Conservation (phyloP, 2,797 vertebrate species). For the Hydrolagus colliei region DNA sequence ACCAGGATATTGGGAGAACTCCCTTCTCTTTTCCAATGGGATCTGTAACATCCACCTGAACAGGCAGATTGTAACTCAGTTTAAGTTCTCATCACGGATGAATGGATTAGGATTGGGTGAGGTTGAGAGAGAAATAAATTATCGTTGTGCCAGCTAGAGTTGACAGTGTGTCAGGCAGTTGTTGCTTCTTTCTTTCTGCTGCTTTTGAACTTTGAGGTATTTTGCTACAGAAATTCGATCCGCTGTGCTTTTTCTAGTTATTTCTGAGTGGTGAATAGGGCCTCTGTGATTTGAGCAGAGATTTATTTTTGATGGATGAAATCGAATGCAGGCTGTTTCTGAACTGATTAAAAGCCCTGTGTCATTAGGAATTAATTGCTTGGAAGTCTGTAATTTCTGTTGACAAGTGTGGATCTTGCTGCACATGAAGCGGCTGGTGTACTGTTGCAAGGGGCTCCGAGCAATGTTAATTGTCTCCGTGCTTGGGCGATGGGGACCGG, state of each 20-base stretch:
- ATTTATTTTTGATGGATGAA: too few species aligned
- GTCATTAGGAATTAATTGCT: conserved; percentile 10
- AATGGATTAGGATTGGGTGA: too few species aligned
- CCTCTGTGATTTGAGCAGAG: conserved; percentile 17
- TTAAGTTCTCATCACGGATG: too few species aligned
- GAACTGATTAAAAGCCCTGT: neutral
- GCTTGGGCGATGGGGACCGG: too few species aligned
- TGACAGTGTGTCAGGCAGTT: neutral
- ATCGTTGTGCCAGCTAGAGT: neutral
- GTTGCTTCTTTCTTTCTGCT: neutral
- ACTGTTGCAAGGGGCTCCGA: too few species aligned
- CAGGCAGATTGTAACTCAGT: too few species aligned
- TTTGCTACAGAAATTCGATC: neutral
- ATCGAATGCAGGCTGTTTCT: neutral
- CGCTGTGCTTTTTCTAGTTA: neutral
- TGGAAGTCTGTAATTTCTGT: neutral
- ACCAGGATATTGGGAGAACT: too few species aligned
- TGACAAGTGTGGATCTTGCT: neutral
- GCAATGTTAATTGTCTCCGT: too few species aligned
- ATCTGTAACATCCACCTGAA: too few species aligned
- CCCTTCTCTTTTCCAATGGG: too few species aligned
- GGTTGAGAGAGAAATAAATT: neutral
- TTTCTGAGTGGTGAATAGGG: conserved; percentile 33
- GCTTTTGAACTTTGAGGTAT: neutral
- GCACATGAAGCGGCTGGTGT: too few species aligned